Base-by-base conservation (phyloP, 2,888 invertebrate genomes). In the Drosophila hamatofila region DNA sequence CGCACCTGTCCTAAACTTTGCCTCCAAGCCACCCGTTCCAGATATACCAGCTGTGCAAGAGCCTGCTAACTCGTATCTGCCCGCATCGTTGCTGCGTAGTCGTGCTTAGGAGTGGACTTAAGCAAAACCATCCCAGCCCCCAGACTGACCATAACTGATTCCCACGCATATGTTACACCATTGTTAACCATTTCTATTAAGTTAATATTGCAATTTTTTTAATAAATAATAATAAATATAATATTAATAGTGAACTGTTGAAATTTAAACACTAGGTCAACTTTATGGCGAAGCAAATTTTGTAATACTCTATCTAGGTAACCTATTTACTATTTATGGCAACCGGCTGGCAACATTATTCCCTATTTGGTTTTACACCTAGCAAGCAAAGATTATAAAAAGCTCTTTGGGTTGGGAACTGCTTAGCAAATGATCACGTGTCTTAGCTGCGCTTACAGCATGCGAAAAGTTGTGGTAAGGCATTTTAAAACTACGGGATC, bases 1-100 rank as follows among this genome's bases (percentile, higher is more conserved):
- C 14, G 92, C 90, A n/a, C 83, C 90, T 6, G 88, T 90, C 0
- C 69, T 91, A 5, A 91, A 91, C 81, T 92, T 90, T 51, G 90
- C 90, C 30, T 90, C 90, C 3, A 81, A 64, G 14, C 69, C 72
- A 2, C 80, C 83, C 2, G 78, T 63, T 18, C 60, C 72, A 3
- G 63, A 63, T 7, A 72, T 69, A 2, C 56, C 80, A 3, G 75
- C 68, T 7, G 54, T 62, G 0, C 73, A 83, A 0, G 76, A 80
- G 66, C 77, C 77, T 37, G 1, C 23, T 3, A 90, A 69, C 78
- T 83, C 81, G 23, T 90, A 90, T 48, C 62, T 90, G 68, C 90
- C 90, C 2, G 49, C 90, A 9, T 86, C 91, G 12, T 51, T 91
- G 37, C 69, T 90, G 46, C 88, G 85, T 37, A 75, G 74, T 54